Base-by-base conservation (phyloP, 2,888 invertebrate species). In the Apotomis turbidana region DNA sequence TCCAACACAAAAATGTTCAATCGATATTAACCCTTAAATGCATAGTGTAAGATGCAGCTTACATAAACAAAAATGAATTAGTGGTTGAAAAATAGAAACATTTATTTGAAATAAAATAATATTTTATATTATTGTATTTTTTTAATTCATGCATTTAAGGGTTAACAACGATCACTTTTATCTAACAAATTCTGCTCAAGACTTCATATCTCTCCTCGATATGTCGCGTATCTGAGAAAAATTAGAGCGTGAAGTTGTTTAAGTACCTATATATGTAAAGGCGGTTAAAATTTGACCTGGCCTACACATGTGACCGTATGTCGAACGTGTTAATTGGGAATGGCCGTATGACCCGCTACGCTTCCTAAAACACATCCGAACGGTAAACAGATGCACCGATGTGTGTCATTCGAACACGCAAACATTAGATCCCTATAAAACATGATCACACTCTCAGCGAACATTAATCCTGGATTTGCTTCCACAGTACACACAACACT, bases 271-370 rank as follows among this genome's bases (percentile, higher is more conserved):
- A 12, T 49, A 13, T 36, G 57, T 57, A 36, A 27, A 66, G 13
- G 27, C 36, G 57, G 46, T 49, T 57, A 64, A 52, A 8, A 5
- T n/a, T n/a, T 61, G 2, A 67, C 6, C 57, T 61, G 51, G 36
- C 61, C 71, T 71, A 71, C 55, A 57, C 61, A 71, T 71, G 66
- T 36, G 38, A 13, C 60, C 12, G 61, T 68, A 57, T 44, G 71
- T 79, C 78, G 80, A 77, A 88, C 77, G 87, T 88, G 93, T 81
- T 93, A 93, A 93, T 92, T 89, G 86, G 86, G 89, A 88, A 77
- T 83, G 84, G 82, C 81, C 83, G 85, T 81, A 88, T 87, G 87
- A 88, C 82, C 93, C 91, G 92, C 90, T 92, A 90, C 78, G 80
- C 83, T 93, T 91, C 90, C 84, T 86, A 88, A 87, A 92, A 91